Percentiles rank a stretch among this genome's conserved stretches.
Evolutionary conservation across 2,113 vertebrate genomes (phyloP).

Genomic region (Synchiropus splendidus): DNA sequence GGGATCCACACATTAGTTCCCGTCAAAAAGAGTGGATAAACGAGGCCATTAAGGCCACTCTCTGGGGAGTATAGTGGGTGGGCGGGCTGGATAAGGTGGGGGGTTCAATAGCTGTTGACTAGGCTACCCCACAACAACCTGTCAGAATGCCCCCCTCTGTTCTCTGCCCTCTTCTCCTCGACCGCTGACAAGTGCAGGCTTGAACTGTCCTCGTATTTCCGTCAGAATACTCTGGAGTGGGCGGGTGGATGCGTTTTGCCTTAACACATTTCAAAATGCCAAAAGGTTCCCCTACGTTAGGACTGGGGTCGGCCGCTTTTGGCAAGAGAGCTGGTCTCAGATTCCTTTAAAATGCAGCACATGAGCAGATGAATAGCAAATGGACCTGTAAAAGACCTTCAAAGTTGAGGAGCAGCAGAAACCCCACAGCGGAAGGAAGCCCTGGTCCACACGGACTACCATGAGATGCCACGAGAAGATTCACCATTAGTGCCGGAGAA

Average conservation of each 20-base stretch:
- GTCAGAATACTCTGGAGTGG: constrained; percentile 4
- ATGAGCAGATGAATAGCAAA: no score
- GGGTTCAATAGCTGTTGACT: constrained; percentile 62
- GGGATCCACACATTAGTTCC: constrained; percentile 55
- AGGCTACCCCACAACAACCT: constrained; percentile 68
- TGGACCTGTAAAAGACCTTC: no score
- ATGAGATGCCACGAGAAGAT: no score
- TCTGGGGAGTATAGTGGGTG: constrained; percentile 55
- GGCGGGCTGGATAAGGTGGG: constrained; percentile 48
- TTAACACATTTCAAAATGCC: constrained; percentile 15
- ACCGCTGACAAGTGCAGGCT: constrained; percentile 51
- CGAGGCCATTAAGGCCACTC: constrained; percentile 62
- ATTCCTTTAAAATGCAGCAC: no score
- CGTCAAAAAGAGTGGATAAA: constrained; percentile 62
- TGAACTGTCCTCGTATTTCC: constrained; percentile 31
- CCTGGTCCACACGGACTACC: no score
- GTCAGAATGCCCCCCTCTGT: constrained; percentile 60
- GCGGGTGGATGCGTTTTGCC: constrained; percentile 20
- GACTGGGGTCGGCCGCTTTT: no score
- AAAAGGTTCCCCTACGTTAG: constrained; percentile 7
- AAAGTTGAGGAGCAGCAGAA: no score
- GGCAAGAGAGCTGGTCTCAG: no score
- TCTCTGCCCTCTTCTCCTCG: constrained; percentile 30
- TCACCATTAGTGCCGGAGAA: no score
- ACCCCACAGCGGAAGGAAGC: no score